Evolutionary conservation across 37 sponge, comb jelly and placozoan species (phyloP).

Genomic region (Lycopodina hypogea): DNA sequence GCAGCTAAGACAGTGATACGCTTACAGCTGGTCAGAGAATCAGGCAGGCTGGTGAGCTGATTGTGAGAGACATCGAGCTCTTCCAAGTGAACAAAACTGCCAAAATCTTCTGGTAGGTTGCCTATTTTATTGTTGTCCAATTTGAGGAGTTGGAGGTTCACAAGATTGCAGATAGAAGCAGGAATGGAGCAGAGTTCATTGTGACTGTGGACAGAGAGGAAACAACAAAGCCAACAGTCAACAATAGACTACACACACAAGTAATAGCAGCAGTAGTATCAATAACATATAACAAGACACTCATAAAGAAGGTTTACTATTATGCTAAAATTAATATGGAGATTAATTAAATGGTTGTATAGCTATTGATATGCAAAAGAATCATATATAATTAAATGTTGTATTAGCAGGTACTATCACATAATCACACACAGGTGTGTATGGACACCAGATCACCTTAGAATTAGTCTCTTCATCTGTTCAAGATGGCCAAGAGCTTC

Average conservation of each 20-base stretch:
- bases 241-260: not conserved
- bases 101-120: slow-evolving; percentile 34
- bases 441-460: slow-evolving; percentile 44
- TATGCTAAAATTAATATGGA: no score
- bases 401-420: not conserved
- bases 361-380: no score
- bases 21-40: slow-evolving; percentile 30
- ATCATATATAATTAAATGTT: no score
- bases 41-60: slow-evolving; percentile 42
- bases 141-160: slow-evolving; percentile 34
- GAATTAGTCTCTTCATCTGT: slow-evolving; percentile 51
- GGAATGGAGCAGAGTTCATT: slow-evolving; percentile 46
- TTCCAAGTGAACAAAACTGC: slow-evolving; percentile 17
- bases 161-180: slow-evolving; percentile 23
- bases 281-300: not conserved
- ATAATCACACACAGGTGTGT: not conserved
- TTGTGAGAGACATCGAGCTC: slow-evolving; percentile 73
- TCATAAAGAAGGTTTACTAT: not conserved
- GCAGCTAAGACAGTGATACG: slow-evolving; percentile 20
- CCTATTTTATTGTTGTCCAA: slow-evolving; percentile 71
- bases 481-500: slow-evolving; percentile 54
- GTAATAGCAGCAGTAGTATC: not conserved
- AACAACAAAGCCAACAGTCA: not conserved
- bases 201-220: slow-evolving; percentile 33
- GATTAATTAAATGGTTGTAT: no score